These are phyloP conservation scores for Ichneumoninae sp. DNA, from an alignment of 2,888 invertebrate species.

Conservation along the genomic window DNA sequence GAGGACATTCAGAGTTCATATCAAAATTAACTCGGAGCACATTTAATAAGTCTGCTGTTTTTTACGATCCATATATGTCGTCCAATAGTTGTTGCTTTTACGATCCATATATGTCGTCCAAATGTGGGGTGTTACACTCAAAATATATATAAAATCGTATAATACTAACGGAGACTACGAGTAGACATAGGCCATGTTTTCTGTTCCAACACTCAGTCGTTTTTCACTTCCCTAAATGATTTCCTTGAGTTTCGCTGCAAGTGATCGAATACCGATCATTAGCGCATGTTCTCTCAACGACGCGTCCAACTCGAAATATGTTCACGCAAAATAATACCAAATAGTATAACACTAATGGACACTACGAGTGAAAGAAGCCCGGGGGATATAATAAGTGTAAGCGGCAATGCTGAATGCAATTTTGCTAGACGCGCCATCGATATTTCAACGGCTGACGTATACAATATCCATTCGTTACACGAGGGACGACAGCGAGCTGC, in stretches of 20 bases:
- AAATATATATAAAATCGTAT: not conserved
- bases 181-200: too few relatives aligned
- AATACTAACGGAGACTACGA: too few relatives aligned
- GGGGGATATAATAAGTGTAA: constrained; percentile 46
- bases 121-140: not conserved
- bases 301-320: constrained; percentile 25
- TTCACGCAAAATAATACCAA: not conserved
- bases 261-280: constrained; percentile 14
- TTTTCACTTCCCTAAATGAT: not conserved
- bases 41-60: too few relatives aligned
- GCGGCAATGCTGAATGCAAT: constrained; percentile 50
- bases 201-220: not conserved
- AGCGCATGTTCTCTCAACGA: constrained; percentile 11
- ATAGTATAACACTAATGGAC: not conserved
- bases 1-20: too few relatives aligned
- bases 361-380: constrained; percentile 57
- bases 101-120: too few relatives aligned
- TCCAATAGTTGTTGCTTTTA: too few relatives aligned
- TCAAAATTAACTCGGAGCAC: too few relatives aligned
- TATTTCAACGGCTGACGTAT: constrained; percentile 64
- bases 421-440: constrained; percentile 64
- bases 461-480: constrained; percentile 67
- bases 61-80: too few relatives aligned
- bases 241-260: not conserved
- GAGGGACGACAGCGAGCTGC: constrained; percentile 51